Conservation (phyloP, 2,888 invertebrate genomes). For the Ochropleura leucogaster region DNA sequence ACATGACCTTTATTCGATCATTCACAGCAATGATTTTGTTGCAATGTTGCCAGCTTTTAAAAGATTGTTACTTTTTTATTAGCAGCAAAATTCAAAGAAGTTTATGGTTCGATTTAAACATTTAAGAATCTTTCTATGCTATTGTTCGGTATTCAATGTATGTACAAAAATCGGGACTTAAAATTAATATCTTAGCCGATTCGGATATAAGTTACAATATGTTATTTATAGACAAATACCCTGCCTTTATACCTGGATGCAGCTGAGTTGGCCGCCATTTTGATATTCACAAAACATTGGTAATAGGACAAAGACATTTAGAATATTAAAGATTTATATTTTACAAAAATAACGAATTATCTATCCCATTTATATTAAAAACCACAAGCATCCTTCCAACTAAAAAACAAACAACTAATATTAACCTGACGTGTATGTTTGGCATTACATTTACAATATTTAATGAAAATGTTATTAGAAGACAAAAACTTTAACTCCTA, state of each 20-base stretch:
- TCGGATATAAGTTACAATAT: not conserved
- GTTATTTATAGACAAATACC: slow-evolving; percentile 20
- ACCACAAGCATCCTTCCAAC: slow-evolving; percentile 57
- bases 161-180: not conserved
- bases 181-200: not conserved
- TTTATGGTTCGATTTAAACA: not conserved
- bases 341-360: slow-evolving; percentile 35
- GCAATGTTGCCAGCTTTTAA: slow-evolving; percentile 51
- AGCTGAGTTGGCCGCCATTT: slow-evolving; percentile 11
- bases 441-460: slow-evolving; percentile 59
- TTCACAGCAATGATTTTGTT: slow-evolving; percentile 29
- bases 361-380: slow-evolving; percentile 38
- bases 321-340: slow-evolving; percentile 39
- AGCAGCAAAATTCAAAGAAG: slow-evolving; percentile 39
- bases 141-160: not conserved
- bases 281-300: not conserved
- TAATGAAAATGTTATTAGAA: slow-evolving; percentile 47
- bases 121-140: not conserved
- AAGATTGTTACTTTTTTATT: slow-evolving; percentile 38
- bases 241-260: not conserved
- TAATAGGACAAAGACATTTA: slow-evolving; percentile 11
- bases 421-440: slow-evolving; percentile 60
- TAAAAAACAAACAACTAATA: slow-evolving; percentile 45
- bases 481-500: slow-evolving; percentile 53
- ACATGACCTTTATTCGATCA: slow-evolving; percentile 56